Base-by-base conservation (phyloP, 2,888 invertebrate species). In the Polydrusus tereticollis region DNA sequence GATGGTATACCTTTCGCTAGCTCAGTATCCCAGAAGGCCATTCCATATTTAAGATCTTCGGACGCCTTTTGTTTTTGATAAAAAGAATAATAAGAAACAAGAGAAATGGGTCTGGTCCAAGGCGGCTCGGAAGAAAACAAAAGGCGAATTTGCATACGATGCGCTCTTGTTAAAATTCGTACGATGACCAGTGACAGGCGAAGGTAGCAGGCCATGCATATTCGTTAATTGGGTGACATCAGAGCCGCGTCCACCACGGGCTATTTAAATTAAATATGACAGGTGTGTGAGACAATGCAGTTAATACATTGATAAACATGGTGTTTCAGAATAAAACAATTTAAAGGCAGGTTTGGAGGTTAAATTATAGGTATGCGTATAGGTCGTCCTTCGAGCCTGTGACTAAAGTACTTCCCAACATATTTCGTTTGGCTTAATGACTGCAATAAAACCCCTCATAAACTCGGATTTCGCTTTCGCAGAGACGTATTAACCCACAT, bases 101-200 rank as follows among this genome's bases (percentile, higher is more conserved):
- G 38, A 50, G 38, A 38, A 64, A 64, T 50, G 52, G n/a, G 64
- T 29, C 62, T 20, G 18, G 23, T 23, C 43, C 23, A 18, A 21
- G 47, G 60, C 57, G 45, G 38, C 63, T 18, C 20, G 29, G 36
- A 14, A 50, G 60, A 59, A 23, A 66, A 71, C 71, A 71, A 71
- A 65, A 71, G 66, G 12, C n/a, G 59, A 67, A 72, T 72, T 72
- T 72, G 66, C 72, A 72, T 72, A 57, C 62, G 66, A 72, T 62
- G 52, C 67, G 72, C 64, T 21, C 66, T 66, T 55, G 66, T 67
- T 66, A 62, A 67, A 64, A 64, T 18, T 55, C 47, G 62, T 20
- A 33, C 41, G 57, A 55, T 55, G 52, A 55, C 52, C 63, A 43
- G 29, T 63, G 69, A 69, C 69, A 69, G 60, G 58, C 50, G 59